Evolutionary conservation across 1,140 invertebrate genomes (phyloP), one percentile per base, ranked within the genome.

Genomic region (Branchinecta lindahli): DNA sequence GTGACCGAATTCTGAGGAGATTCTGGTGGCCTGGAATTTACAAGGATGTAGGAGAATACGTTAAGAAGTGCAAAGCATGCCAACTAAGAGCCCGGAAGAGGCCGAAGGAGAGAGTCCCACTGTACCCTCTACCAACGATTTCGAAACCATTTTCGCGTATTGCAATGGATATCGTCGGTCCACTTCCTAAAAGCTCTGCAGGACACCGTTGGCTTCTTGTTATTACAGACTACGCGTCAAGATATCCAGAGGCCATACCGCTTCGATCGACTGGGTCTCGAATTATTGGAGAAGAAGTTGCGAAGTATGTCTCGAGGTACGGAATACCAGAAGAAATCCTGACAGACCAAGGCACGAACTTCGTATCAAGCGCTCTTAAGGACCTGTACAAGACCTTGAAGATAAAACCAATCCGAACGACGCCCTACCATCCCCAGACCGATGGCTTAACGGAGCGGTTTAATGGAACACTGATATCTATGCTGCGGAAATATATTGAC

Each of bases 281-380:
- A 65, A 65, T 65, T 4, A 65, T 65, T 65, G 61, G 3, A 3
- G 1, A 67, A n/a, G 66, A 67, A 67, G 66, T 44, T 67, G 3
- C 66, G 21, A 18, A 67, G 66, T 21, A 20, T 46, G 68, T 68
- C 46, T 44, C 46, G 9, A 9, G 66, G n/a, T 70, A 70, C 20
- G 75, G 76, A 9, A 68, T 74, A 9, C 75, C 76, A 5, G 44
- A 46, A 33, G n/a, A 68, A 45, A 70, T 79, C 15, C 74, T 75
- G 46, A 72, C 74, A 3, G 75, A 79, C 67, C 73, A 68, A 33
- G 72, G 69, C 20, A 71, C 45, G 0, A 69, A 73, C 0, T 73
- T 73, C 45, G 61, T 45, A 10, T 74, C 72, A 0, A 44, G 21
- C n/a, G 9, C 73, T 0, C 68, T 73, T 8, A 8, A 44, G 18